phyloP scores from a whole-genome alignment of 2,888 invertebrate species.

The Ophioninae sp. region DNA sequence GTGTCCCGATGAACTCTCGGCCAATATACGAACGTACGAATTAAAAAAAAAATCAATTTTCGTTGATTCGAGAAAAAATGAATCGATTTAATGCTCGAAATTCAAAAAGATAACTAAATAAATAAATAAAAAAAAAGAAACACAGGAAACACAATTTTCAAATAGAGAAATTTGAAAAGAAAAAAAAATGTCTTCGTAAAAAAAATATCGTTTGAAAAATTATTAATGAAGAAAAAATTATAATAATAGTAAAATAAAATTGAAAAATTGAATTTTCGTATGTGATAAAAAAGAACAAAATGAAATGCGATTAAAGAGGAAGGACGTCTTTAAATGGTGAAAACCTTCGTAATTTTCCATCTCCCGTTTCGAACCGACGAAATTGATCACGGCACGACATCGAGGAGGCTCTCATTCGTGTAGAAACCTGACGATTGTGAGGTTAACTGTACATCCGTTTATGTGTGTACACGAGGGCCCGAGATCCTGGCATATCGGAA shows the following conservation, averaged over 20 bases:
- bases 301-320: too few species aligned
- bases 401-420: not conserved
- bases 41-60: not conserved
- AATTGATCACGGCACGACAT: not conserved
- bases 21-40: slow-evolving; percentile 11
- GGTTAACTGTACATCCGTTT: slow-evolving; percentile 78
- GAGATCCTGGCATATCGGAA: slow-evolving; percentile 36
- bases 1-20: slow-evolving; percentile 23
- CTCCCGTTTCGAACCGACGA: not conserved
- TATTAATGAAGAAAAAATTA: too few species aligned
- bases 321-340: not conserved
- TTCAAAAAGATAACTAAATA: too few species aligned
- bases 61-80: too few species aligned
- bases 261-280: not conserved
- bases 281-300: too few species aligned
- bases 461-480: slow-evolving; percentile 59
- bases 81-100: too few species aligned
- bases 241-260: too few species aligned
- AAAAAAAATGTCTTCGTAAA: too few species aligned
- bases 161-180: too few species aligned
- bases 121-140: too few species aligned
- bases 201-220: too few species aligned
- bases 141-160: too few species aligned
- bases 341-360: not conserved
- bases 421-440: slow-evolving; percentile 37